Evolutionary conservation across 2,888 invertebrate genomes (phyloP).

Genomic region (Yponomeuta sedellus): DNA sequence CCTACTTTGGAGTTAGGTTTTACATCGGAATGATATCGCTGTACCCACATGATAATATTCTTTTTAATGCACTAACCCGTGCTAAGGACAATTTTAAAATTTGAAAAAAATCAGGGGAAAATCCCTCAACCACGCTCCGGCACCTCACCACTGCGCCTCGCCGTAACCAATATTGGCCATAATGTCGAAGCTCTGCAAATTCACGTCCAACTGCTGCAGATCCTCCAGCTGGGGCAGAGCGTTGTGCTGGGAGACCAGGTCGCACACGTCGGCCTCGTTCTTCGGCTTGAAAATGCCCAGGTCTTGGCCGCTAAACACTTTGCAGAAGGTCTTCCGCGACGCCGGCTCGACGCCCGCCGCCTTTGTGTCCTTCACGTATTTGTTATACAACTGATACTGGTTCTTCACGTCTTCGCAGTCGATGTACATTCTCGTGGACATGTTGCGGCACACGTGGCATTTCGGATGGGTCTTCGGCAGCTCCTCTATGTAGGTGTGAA

Average conservation of each 20-base stretch:
- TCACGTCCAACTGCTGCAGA: conserved; percentile 17
- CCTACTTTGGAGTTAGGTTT: no score
- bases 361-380: conserved; percentile 41
- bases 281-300: conserved; percentile 50
- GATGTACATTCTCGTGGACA: conserved; percentile 32
- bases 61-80: no score
- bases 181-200: conserved; percentile 13
- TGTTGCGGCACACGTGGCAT: conserved; percentile 37
- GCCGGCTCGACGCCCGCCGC: conserved; percentile 31
- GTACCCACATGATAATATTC: no score
- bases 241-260: conserved; percentile 42
- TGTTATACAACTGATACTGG: conserved; percentile 42
- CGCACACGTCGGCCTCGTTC: conserved; percentile 44
- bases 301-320: conserved; percentile 39
- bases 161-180: conserved; percentile 20
- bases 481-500: conserved; percentile 41
- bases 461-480: conserved; percentile 41
- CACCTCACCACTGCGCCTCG: conserved; percentile 22
- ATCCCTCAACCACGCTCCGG: no score
- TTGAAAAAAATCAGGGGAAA: no score
- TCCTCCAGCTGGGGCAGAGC: conserved; percentile 22
- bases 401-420: conserved; percentile 42
- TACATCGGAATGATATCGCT: no score
- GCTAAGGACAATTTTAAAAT: no score
- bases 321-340: conserved; percentile 52